Conservation (phyloP, 2,888 invertebrate species). For the Drosophila limbata region DNA sequence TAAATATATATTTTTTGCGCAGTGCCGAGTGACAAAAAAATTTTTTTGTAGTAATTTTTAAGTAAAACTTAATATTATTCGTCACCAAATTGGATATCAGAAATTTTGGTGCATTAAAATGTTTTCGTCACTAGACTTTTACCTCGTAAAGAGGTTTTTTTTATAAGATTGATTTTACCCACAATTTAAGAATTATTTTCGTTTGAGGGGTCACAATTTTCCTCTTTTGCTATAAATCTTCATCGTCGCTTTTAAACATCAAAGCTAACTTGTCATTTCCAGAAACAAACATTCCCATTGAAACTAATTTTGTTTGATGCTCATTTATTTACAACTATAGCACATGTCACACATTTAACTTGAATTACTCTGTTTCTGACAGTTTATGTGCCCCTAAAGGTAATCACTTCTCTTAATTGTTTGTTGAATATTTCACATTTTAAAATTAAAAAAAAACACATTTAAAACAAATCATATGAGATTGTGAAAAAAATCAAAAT, state of each 20-base stretch:
- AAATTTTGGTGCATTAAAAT: too few relatives aligned
- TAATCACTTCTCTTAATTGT: background rate
- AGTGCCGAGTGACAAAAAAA: too few relatives aligned
- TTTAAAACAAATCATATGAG: background rate
- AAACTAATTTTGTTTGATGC: background rate
- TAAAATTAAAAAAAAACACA: too few relatives aligned
- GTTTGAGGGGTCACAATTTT: background rate
- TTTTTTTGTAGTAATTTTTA: too few relatives aligned
- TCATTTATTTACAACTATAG: constrained; percentile 1
- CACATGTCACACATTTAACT: background rate
- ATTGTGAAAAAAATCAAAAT: background rate
- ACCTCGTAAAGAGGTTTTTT: too few relatives aligned
- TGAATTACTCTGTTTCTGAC: constrained; percentile 3
- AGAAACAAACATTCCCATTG: background rate
- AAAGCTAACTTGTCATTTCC: background rate
- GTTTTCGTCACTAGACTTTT: too few relatives aligned
- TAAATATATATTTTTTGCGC: too few relatives aligned
- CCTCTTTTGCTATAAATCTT: background rate
- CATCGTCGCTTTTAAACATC: background rate
- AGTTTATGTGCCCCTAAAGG: constrained; percentile 27
- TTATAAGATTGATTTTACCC: background rate
- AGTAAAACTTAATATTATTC: too few relatives aligned
- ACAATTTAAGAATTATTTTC: background rate
- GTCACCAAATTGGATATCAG: too few relatives aligned
- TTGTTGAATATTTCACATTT: background rate